Evolutionary conservation across 2,797 vertebrate genomes (phyloP).

Genomic region (Crenuchus spilurus): DNA sequence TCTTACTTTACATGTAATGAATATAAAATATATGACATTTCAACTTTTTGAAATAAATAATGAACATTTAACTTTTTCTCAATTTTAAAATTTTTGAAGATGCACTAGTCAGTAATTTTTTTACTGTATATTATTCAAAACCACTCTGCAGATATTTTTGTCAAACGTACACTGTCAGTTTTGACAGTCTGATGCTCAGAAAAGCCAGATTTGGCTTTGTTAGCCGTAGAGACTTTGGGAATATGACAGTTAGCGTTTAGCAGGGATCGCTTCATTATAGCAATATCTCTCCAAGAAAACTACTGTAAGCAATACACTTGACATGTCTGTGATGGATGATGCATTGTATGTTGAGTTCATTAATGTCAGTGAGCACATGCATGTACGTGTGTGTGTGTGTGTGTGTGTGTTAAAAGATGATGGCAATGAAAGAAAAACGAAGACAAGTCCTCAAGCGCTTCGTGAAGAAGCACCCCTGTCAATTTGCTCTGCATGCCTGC

Average conservation of each 20-base stretch:
- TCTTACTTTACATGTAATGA: too few relatives aligned
- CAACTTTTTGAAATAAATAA: too few relatives aligned
- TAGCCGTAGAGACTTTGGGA: not conserved
- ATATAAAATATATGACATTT: too few relatives aligned
- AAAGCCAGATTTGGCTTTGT: not conserved
- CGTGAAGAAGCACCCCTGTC: conserved; percentile 37
- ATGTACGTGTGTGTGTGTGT: not conserved
- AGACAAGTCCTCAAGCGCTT: conserved; percentile 4
- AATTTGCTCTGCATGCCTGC: conserved; percentile 33
- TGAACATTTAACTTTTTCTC: too few relatives aligned
- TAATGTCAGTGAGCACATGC: not conserved
- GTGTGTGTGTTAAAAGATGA: not conserved
- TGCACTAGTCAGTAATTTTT: too few relatives aligned
- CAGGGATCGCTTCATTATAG: conserved; percentile 32
- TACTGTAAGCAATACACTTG: conserved; percentile 2
- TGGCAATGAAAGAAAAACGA: conserved; percentile 15
- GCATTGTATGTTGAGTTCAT: conserved; percentile 41
- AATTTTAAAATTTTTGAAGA: too few relatives aligned
- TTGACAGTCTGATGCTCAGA: conserved; percentile 9
- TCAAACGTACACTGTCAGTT: conserved; percentile 4
- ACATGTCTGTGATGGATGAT: conserved; percentile 49
- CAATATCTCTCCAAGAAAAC: conserved; percentile 22
- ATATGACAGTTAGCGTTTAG: not conserved
- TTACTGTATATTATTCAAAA: too few relatives aligned
- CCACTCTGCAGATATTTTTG: not conserved